These are phyloP conservation scores for Troglohyphantes excavatus DNA, from an alignment of 2,888 invertebrate species.

Conservation along the genomic window DNA sequence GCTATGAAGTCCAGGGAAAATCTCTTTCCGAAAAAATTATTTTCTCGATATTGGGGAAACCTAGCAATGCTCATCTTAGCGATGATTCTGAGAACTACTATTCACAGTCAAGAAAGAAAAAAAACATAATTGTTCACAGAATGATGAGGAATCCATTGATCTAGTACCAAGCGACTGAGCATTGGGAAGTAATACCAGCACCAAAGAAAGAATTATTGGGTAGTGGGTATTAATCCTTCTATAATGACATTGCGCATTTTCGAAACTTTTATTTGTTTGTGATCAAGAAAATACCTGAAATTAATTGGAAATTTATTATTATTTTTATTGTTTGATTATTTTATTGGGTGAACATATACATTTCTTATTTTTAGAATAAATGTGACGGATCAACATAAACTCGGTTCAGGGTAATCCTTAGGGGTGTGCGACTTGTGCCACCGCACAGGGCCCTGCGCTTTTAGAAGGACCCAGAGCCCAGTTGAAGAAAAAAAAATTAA, in stretches of 20 bases:
- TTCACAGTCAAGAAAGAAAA: constrained; percentile 33
- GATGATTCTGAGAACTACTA: constrained; percentile 24
- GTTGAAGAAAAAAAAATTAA: too few relatives aligned
- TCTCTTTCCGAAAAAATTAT: constrained; percentile 8
- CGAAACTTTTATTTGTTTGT: background rate
- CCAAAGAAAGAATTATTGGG: background rate
- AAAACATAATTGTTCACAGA: constrained; percentile 44
- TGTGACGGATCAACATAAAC: too few relatives aligned
- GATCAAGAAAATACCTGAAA: too few relatives aligned
- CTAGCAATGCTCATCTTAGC: constrained; percentile 32
- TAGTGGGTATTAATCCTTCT: background rate
- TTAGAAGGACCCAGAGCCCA: too few relatives aligned
- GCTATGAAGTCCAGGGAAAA: background rate
- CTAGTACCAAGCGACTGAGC: constrained; percentile 8
- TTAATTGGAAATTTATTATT: too few relatives aligned
- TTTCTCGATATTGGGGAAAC: constrained; percentile 26
- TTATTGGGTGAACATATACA: too few relatives aligned
- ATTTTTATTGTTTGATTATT: too few relatives aligned
- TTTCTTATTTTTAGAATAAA: too few relatives aligned
- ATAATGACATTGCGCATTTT: background rate
- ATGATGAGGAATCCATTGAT: constrained; percentile 61
- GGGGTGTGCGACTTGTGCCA: too few relatives aligned
- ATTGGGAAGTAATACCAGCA: background rate
- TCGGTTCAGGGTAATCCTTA: too few relatives aligned
- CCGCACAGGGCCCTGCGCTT: too few relatives aligned